phyloP scores from a whole-genome alignment of 2,113 vertebrate species.

The Brachirus orientalis region DNA sequence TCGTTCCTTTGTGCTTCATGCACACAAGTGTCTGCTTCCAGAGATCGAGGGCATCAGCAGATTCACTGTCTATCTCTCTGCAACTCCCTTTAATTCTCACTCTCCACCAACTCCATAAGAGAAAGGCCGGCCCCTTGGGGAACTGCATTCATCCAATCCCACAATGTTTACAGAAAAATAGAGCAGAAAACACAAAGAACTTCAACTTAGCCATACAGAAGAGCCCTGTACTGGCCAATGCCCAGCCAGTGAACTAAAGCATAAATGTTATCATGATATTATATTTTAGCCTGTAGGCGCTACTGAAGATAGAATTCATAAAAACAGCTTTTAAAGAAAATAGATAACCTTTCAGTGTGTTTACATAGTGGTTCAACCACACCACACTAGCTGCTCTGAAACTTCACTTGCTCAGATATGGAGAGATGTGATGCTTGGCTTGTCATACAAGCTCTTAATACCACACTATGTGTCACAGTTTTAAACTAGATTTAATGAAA shows the following conservation, averaged over 20 bases:
- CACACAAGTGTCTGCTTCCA: slow-evolving; percentile 47
- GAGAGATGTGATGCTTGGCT: slow-evolving; percentile 39
- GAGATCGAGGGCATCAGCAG: slow-evolving; percentile 53
- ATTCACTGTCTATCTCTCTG: slow-evolving; percentile 16
- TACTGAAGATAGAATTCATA: slow-evolving; percentile 74
- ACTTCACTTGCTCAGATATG: slow-evolving; percentile 21
- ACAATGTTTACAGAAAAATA: slow-evolving; percentile 81
- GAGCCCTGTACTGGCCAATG: slow-evolving; percentile 42
- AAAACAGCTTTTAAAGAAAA: slow-evolving; percentile 32
- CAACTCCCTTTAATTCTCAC: slow-evolving; percentile 46
- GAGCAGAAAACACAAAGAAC: slow-evolving; percentile 75
- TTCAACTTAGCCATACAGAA: slow-evolving; percentile 61
- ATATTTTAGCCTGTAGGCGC: slow-evolving; percentile 30
- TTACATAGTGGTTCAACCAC: slow-evolving; percentile 44
- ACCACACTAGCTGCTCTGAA: slow-evolving; percentile 31
- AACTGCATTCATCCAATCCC: slow-evolving; percentile 65
- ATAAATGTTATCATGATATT: slow-evolving; percentile 60
- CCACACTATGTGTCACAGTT: too few relatives aligned
- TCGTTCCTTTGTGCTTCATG: background rate
- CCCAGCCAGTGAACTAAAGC: slow-evolving; percentile 64
- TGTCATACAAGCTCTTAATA: slow-evolving; percentile 23
- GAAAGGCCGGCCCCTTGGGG: slow-evolving; percentile 75
- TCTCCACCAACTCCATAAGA: slow-evolving; percentile 37
- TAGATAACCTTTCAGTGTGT: slow-evolving; percentile 32
- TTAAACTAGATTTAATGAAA: too few relatives aligned